These are phyloP conservation scores for Hydrophis major DNA, from an alignment of 2,797 vertebrate species.

Conservation along the genomic window DNA sequence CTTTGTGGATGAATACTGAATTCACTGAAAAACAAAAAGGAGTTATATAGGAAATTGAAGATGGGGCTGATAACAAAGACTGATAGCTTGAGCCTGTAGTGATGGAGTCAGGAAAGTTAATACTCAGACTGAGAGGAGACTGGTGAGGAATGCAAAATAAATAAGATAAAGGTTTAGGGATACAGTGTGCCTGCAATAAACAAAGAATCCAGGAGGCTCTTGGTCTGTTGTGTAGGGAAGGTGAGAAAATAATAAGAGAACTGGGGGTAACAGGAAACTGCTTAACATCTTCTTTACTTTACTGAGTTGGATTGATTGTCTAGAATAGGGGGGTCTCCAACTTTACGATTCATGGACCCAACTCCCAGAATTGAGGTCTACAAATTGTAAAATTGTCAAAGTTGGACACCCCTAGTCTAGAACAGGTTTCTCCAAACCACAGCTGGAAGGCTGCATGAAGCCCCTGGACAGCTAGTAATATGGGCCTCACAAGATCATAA, in stretches of 20 bases:
- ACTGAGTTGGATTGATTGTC: not conserved
- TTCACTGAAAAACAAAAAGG: not conserved
- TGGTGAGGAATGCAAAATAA: not conserved
- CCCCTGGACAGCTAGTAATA: no score
- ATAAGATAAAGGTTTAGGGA: not conserved
- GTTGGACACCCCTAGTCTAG: not conserved
- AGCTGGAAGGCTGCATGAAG: no score
- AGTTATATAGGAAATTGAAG: not conserved
- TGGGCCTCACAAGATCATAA: no score
- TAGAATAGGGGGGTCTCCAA: not conserved
- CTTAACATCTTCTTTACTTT: not conserved
- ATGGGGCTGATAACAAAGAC: not conserved
- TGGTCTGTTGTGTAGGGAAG: not conserved
- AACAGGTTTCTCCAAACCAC: not conserved
- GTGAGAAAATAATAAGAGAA: not conserved
- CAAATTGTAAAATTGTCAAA: not conserved
- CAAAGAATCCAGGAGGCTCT: not conserved
- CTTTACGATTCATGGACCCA: not conserved
- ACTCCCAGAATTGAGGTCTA: not conserved
- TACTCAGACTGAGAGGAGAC: not conserved
- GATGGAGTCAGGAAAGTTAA: not conserved
- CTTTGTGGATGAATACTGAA: not conserved
- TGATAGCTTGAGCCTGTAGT: not conserved
- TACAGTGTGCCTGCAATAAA: not conserved
- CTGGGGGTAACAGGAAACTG: not conserved